A percentile compares a stretch with the other conserved stretches of the same genome.
phyloP scores from a whole-genome alignment of 2,888 invertebrate species.

The Agapetus fuscipes region DNA sequence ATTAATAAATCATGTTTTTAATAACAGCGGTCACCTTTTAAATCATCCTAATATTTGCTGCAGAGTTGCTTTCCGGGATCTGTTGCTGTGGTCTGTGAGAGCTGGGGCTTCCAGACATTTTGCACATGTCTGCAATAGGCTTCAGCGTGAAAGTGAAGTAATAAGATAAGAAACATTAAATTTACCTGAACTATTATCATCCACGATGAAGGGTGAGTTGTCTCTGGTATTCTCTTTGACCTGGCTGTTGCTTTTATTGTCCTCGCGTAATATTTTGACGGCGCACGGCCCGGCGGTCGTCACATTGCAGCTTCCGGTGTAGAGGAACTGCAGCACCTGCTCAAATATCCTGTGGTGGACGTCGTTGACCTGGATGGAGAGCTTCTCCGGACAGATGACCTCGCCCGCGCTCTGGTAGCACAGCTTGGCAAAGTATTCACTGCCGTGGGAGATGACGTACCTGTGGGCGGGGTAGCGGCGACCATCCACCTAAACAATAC shows the following conservation, averaged over 20 bases:
- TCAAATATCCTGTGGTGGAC: constrained; percentile 58
- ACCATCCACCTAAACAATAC: constrained; percentile 43
- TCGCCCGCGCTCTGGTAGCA: constrained; percentile 31
- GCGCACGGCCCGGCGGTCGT: constrained; percentile 42
- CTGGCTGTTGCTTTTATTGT: constrained; percentile 3
- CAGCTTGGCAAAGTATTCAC: constrained; percentile 51
- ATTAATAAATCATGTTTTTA: too few relatives aligned
- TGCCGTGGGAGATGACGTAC: constrained; percentile 57
- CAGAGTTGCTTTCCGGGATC: too few relatives aligned
- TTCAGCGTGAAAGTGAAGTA: too few relatives aligned
- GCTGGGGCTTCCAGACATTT: too few relatives aligned
- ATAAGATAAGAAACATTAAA: constrained; percentile 1
- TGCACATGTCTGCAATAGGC: too few relatives aligned
- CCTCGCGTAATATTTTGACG: constrained; percentile 36
- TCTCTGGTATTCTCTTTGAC: constrained; percentile 4
- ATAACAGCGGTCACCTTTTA: too few relatives aligned
- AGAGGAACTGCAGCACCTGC: constrained; percentile 59
- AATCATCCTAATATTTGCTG: too few relatives aligned
- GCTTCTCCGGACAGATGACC: constrained; percentile 26
- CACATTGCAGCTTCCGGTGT: constrained; percentile 58
- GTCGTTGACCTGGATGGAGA: constrained; percentile 40
- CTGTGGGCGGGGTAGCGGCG: constrained; percentile 60
- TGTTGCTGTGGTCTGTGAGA: too few relatives aligned
- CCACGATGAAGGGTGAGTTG: not conserved
- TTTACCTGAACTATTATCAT: not conserved